A percentile compares a stretch with the other conserved stretches of the same genome.
These are phyloP conservation scores for Drosophila kepulauana DNA, from an alignment of 1,140 invertebrate species.

Conservation along the genomic window DNA sequence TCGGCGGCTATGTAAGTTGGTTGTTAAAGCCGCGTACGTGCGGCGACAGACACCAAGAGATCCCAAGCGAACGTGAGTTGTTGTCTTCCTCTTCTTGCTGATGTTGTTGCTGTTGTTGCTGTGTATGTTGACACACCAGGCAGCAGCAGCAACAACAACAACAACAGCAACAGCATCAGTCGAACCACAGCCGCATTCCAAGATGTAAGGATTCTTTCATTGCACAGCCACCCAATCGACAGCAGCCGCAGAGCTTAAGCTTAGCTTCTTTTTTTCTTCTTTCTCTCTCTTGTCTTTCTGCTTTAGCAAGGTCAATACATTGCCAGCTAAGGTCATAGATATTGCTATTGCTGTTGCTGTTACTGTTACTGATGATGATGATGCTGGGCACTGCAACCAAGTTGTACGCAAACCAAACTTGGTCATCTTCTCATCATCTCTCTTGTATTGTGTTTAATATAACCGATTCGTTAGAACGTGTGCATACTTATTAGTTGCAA, in stretches of 20 bases:
- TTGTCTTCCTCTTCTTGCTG: slow-evolving; percentile 33
- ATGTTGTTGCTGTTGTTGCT: slow-evolving; percentile 43
- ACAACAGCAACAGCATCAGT: slow-evolving; percentile 32
- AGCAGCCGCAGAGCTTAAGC: slow-evolving; percentile 21
- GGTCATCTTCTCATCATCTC: slow-evolving; percentile 10
- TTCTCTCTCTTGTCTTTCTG: background rate
- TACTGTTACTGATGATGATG: background rate
- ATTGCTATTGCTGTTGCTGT: background rate
- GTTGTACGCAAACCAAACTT: slow-evolving; percentile 13
- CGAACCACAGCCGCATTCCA: slow-evolving; percentile 78
- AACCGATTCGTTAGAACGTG: slow-evolving; percentile 25
- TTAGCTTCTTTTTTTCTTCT: background rate
- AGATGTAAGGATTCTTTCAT: slow-evolving; percentile 72
- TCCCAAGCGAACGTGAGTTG: slow-evolving; percentile 58
- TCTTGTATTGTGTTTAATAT: background rate
- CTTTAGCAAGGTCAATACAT: slow-evolving; percentile 71
- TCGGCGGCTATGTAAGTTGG: slow-evolving; percentile 82
- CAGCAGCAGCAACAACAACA: slow-evolving; percentile 36
- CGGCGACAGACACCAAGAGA: slow-evolving; percentile 70
- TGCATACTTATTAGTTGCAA: slow-evolving; percentile 41
- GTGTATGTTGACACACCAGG: slow-evolving; percentile 57
- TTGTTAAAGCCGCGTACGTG: slow-evolving; percentile 77
- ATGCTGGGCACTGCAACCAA: slow-evolving; percentile 16
- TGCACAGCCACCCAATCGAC: slow-evolving; percentile 52
- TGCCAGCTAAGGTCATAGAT: slow-evolving; percentile 52